Evolutionary conservation across 2,113 vertebrate species (phyloP).

Genomic region (Otolemur garnettii): DNA sequence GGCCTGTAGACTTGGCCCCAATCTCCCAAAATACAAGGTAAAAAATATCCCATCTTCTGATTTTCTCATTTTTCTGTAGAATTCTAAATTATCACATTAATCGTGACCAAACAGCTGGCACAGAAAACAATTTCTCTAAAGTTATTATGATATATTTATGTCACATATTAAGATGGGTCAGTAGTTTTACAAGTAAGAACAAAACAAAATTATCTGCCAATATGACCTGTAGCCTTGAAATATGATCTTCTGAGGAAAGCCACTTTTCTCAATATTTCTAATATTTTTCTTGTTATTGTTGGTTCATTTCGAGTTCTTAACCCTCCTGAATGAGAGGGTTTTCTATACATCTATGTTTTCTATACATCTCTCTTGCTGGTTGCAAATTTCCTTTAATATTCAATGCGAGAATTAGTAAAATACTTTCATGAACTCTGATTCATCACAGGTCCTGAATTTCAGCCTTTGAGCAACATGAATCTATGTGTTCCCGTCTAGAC

Average conservation of each 20-base stretch:
- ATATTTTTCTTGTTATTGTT: neutral
- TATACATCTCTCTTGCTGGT: neutral
- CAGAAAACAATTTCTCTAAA: neutral
- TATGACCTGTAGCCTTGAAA: neutral
- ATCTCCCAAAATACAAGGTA: neutral
- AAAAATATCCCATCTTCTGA: neutral
- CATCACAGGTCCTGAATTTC: neutral
- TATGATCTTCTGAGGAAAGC: neutral
- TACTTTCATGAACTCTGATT: neutral
- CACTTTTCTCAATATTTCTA: slow-evolving; percentile 14
- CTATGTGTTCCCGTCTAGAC: neutral
- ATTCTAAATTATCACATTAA: neutral
- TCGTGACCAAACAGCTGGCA: neutral
- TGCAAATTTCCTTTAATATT: neutral
- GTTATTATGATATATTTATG: neutral
- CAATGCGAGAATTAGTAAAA: neutral
- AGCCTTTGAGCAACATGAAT: neutral
- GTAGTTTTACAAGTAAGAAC: neutral
- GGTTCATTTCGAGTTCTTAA: neutral
- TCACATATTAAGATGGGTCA: neutral
- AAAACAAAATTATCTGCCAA: slow-evolving; percentile 23
- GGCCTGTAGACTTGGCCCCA: neutral
- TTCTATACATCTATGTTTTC: neutral
- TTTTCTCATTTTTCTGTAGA: neutral
- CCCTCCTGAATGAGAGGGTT: neutral